Evolutionary conservation across 2,113 vertebrate species (phyloP).

Genomic region (Mobula birostris): DNA sequence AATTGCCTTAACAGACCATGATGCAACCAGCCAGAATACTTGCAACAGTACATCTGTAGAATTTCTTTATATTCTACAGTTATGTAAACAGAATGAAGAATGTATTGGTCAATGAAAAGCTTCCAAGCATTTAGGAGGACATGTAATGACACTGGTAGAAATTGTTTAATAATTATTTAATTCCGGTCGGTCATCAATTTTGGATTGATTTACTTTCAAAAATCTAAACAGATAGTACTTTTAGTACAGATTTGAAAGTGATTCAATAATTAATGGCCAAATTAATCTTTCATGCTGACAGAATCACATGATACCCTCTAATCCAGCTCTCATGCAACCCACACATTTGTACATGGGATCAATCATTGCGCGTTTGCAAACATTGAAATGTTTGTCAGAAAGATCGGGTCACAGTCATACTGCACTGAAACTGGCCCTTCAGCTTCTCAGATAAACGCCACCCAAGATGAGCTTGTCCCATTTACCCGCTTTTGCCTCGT

Average conservation of each 20-base stretch:
- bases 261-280: not conserved
- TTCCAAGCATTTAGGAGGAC: not conserved
- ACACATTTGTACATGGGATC: not conserved
- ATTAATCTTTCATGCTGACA: not conserved
- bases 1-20: no score
- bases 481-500: no score
- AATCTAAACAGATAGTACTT: not conserved
- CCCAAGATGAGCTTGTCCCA: no score
- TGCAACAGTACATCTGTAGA: no score
- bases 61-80: no score
- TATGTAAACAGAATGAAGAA: not conserved
- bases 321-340: no score
- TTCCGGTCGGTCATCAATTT: no score
- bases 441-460: no score
- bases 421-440: no score
- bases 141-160: not conserved
- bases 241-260: not conserved
- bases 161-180: not conserved
- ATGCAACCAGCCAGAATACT: no score
- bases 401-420: not conserved
- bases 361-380: not conserved
- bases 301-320: not conserved
- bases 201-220: not conserved
- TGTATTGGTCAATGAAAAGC: not conserved
- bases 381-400: not conserved